phyloP scores from a whole-genome alignment of 2,888 invertebrate genomes.

The Noctua comes region DNA sequence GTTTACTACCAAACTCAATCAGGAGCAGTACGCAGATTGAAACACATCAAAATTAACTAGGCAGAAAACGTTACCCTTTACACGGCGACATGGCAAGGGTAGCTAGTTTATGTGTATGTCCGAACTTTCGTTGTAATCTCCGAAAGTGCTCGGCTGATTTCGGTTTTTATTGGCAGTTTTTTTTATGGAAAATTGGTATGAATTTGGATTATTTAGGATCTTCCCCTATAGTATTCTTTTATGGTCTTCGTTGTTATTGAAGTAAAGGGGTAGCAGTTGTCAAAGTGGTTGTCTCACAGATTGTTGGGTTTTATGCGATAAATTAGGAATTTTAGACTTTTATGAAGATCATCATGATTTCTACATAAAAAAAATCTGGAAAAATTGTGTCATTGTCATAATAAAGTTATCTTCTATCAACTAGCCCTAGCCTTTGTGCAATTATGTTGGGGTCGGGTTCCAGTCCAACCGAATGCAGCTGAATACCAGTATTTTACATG shows the following conservation, averaged over 20 bases:
- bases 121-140: slow-evolving; percentile 60
- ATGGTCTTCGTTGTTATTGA: slow-evolving; percentile 19
- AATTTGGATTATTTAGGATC: slow-evolving; percentile 24
- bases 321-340: not conserved
- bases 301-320: not conserved
- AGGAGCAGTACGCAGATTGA: slow-evolving; percentile 24
- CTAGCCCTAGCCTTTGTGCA: too few relatives aligned
- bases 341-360: not conserved
- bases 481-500: too few relatives aligned
- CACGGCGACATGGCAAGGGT: slow-evolving; percentile 44
- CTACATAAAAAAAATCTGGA: not conserved
- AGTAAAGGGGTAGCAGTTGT: not conserved
- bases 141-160: slow-evolving; percentile 60
- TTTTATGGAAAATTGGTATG: slow-evolving; percentile 31
- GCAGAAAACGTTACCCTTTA: slow-evolving; percentile 61
- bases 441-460: not conserved
- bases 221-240: slow-evolving; percentile 9
- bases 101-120: slow-evolving; percentile 58
- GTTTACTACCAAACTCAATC: slow-evolving; percentile 36
- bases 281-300: not conserved
- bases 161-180: slow-evolving; percentile 44
- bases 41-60: slow-evolving; percentile 66
- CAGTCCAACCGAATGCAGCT: too few relatives aligned
- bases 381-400: not conserved
- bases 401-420: not conserved